Base-by-base conservation (phyloP, 2,113 vertebrate genomes). In the Cyprinus carpio region DNA sequence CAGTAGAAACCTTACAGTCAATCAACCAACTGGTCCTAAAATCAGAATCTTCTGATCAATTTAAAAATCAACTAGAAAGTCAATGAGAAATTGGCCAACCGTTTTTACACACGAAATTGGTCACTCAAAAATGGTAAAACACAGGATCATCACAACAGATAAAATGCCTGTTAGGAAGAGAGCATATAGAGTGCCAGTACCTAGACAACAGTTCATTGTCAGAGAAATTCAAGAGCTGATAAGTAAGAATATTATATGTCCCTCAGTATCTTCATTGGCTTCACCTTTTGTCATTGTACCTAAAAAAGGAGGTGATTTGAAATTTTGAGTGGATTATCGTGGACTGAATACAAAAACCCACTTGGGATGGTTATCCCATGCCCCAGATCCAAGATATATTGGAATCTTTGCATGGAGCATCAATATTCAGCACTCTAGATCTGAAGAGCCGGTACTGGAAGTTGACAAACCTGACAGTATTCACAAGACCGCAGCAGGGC, bases 351-450 rank as follows among this genome's bases (percentile, higher is more conserved):
- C 13, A 56, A 56, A 67, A 67, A 31, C 27, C 25, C 13, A 3
- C 15, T 69, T 69, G 25, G n/a, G 29, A 69, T 69, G 65, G 65
- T 16, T 69, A n/a, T 58, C 7, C 56, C 2, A 58, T 58, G 56
- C 56, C 65, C 11, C 65, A 67, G 65, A 67, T 67, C 12, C 65
- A 69, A 69, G 65, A 69, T 4, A 69, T 69, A 69, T 18, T 69
- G 27, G 65, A 69, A 29, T 34, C 29, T 8, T 67, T 69, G 1
- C 15, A 9, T 69, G 15, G 65, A 18, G 27, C 29, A 31, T 69
- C 15, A 5, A 69, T 69, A 69, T 69, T 34, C 29, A 34, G 65
- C 13, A 18, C 65, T 9, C 7, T 58, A 23, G 56, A 58, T 58
- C 2, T 58, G 56, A 58, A n/a, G 7, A 58, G 56, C 16, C 2